A percentile compares a stretch with the other conserved stretches of the same genome.
These are phyloP conservation scores for Mesocricetus auratus DNA, from an alignment of 2,113 vertebrate species.

Conservation along the genomic window DNA sequence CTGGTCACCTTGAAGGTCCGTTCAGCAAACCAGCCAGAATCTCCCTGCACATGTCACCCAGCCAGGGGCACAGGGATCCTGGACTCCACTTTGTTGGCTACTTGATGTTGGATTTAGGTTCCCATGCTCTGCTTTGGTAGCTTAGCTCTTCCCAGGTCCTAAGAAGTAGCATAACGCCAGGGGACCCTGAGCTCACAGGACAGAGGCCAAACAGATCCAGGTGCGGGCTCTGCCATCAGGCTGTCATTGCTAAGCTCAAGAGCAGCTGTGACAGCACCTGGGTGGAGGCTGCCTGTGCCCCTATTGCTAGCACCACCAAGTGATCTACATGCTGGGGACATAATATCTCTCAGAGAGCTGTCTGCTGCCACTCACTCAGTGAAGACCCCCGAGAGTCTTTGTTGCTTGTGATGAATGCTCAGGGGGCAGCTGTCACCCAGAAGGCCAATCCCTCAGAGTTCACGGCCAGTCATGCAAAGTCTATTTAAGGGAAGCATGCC, in stretches of 20 bases:
- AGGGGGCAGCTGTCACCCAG: background rate
- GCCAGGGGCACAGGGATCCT: background rate
- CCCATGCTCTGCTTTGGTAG: background rate
- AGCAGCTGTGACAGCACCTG: too few species aligned
- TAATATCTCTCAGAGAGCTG: background rate
- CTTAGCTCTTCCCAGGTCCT: background rate
- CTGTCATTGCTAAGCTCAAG: background rate
- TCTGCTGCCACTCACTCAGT: background rate
- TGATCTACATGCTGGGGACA: background rate
- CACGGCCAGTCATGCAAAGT: background rate
- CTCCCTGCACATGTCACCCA: background rate
- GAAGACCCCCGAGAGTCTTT: background rate
- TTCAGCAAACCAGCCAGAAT: background rate
- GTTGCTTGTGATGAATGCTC: background rate
- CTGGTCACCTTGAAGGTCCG: background rate
- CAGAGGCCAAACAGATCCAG: background rate
- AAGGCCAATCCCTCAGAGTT: background rate
- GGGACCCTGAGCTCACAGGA: background rate
- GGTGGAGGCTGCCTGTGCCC: background rate
- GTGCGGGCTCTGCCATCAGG: background rate
- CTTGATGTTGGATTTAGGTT: background rate
- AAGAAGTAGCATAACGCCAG: background rate
- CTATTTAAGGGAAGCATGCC: background rate
- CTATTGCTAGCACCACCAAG: fast-evolving
- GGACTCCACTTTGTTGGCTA: background rate